These are phyloP conservation scores for Latrodectus elegans DNA, from an alignment of 2,888 invertebrate species.

Conservation along the genomic window DNA sequence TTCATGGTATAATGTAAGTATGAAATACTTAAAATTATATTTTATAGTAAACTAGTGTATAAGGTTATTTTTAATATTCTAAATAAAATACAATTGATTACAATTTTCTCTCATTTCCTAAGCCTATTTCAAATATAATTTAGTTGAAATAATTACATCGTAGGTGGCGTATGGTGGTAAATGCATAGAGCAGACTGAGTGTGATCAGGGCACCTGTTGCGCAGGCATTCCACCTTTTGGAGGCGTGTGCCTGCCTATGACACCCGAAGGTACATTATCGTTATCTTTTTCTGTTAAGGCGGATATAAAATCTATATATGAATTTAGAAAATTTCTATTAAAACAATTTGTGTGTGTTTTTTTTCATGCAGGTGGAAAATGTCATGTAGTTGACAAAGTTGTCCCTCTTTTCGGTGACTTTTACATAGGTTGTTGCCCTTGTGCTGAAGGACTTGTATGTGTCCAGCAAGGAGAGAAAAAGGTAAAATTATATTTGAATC, in stretches of 20 bases:
- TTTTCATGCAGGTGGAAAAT: slow-evolving; percentile 13
- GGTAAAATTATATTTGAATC: not conserved
- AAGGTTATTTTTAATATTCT: too few relatives aligned
- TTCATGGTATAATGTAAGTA: too few relatives aligned
- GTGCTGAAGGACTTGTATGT: slow-evolving; percentile 36
- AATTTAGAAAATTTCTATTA: too few relatives aligned
- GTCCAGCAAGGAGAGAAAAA: slow-evolving; percentile 44
- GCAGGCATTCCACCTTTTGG: slow-evolving; percentile 26
- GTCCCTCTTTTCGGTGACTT: slow-evolving; percentile 38
- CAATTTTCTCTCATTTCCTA: too few relatives aligned
- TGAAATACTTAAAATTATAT: too few relatives aligned
- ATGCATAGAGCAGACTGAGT: slow-evolving; percentile 18
- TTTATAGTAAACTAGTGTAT: too few relatives aligned
- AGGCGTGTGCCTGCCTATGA: slow-evolving; percentile 12
- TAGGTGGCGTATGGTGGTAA: slow-evolving; percentile 8
- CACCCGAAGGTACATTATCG: slow-evolving; percentile 13
- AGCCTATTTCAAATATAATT: too few relatives aligned
- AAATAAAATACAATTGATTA: too few relatives aligned
- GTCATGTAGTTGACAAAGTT: slow-evolving; percentile 21
- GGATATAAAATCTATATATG: too few relatives aligned
- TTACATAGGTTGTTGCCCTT: slow-evolving; percentile 31
- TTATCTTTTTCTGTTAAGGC: not conserved
- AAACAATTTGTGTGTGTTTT: too few relatives aligned
- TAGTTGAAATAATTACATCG: too few relatives aligned
- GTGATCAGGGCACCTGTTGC: slow-evolving; percentile 15